phyloP scores from a whole-genome alignment of 2,888 invertebrate species.

The Stomorhina lunata region DNA sequence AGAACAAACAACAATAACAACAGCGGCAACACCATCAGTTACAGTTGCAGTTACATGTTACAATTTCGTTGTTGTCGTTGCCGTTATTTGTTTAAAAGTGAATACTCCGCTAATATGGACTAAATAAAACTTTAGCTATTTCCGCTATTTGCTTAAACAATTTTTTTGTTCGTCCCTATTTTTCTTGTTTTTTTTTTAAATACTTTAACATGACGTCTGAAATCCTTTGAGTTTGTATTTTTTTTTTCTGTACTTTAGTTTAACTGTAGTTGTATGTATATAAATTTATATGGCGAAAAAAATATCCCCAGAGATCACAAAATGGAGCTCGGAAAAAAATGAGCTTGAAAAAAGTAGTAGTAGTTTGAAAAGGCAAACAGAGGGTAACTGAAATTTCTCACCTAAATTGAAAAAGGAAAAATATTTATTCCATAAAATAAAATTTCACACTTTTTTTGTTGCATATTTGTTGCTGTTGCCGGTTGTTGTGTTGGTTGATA shows the following conservation, averaged over 20 bases:
- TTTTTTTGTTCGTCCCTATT: neutral
- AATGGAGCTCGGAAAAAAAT: slow-evolving; percentile 7
- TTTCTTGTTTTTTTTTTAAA: slow-evolving; percentile 39
- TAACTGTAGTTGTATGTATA: slow-evolving; percentile 39
- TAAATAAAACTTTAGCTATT: slow-evolving; percentile 60
- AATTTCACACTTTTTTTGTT: slow-evolving; percentile 23
- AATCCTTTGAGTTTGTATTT: slow-evolving; percentile 58
- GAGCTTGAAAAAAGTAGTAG: neutral
- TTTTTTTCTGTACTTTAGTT: slow-evolving; percentile 15
- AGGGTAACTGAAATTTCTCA: slow-evolving; percentile 53
- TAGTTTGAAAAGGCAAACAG: slow-evolving; percentile 29
- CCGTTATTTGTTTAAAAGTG: slow-evolving; percentile 56
- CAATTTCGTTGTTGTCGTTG: slow-evolving; percentile 21
- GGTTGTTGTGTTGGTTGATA: neutral
- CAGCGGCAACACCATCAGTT: slow-evolving; percentile 31
- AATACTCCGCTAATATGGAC: slow-evolving; percentile 60
- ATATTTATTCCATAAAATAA: neutral
- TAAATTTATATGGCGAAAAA: slow-evolving; percentile 26
- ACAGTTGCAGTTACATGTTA: too few species aligned
- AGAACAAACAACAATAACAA: slow-evolving; percentile 3
- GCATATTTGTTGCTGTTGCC: too few species aligned
- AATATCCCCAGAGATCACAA: slow-evolving; percentile 37
- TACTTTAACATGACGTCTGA: slow-evolving; percentile 61
- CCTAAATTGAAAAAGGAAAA: slow-evolving; percentile 52
- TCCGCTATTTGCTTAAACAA: slow-evolving; percentile 62